Conservation (phyloP, 2,888 invertebrate genomes). For the Encarsia formosa region DNA sequence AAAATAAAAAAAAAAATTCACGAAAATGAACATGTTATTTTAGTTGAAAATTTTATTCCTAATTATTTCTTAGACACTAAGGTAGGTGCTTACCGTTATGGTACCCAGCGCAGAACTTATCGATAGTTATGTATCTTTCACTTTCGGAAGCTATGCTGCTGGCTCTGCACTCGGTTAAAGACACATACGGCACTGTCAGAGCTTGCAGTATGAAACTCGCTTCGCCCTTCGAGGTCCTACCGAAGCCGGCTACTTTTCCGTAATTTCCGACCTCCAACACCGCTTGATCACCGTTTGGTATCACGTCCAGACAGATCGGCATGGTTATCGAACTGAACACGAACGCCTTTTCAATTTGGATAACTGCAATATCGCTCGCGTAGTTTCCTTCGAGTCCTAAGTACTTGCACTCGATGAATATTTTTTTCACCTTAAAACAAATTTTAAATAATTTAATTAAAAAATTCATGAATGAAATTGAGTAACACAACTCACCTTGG, state of each 20-base stretch:
- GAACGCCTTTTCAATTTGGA: constrained; percentile 37
- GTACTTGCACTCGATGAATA: constrained; percentile 40
- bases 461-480: no score
- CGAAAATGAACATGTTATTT: no score
- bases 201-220: constrained; percentile 41
- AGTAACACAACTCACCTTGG: constrained; percentile 27
- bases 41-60: no score
- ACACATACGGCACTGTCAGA: constrained; percentile 41
- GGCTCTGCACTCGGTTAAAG: constrained; percentile 35
- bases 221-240: constrained; percentile 38
- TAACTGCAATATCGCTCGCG: constrained; percentile 42
- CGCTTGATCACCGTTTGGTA: constrained; percentile 27
- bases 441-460: no score
- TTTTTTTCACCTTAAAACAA: constrained; percentile 37
- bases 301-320: constrained; percentile 42
- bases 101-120: constrained; percentile 50
- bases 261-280: constrained; percentile 35
- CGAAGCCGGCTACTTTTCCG: constrained; percentile 46
- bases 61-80: constrained; percentile 3
- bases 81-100: constrained; percentile 42
- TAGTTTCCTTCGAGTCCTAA: constrained; percentile 41
- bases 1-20: no score
- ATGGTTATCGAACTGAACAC: constrained; percentile 35
- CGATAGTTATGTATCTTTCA: constrained; percentile 39
- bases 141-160: constrained; percentile 27